Conservation (phyloP, 2,797 vertebrate genomes). For the Caiman crocodilus region DNA sequence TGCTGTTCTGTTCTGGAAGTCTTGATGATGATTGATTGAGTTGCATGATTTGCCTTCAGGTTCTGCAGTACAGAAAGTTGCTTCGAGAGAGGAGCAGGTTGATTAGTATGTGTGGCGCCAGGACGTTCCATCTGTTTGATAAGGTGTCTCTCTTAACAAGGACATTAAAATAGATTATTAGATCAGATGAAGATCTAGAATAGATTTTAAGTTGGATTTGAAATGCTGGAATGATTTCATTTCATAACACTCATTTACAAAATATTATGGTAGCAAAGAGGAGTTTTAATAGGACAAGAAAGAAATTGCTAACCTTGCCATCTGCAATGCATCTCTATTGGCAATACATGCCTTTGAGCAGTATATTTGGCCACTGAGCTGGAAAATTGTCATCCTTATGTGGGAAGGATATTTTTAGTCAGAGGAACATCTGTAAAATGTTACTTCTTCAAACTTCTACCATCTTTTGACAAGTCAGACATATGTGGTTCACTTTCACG, state of each 20-base stretch:
- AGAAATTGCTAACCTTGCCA: constrained; percentile 35
- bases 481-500: constrained; percentile 71
- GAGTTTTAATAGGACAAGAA: constrained; percentile 60
- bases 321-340: constrained; percentile 40
- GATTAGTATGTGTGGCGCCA: background rate
- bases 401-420: constrained; percentile 70
- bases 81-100: background rate
- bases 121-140: background rate
- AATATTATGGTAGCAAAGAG: constrained; percentile 8
- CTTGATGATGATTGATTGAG: background rate
- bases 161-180: background rate
- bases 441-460: constrained; percentile 68
- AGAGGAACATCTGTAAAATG: constrained; percentile 74
- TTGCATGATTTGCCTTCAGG: background rate
- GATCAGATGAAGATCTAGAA: background rate
- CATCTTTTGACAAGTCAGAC: constrained; percentile 65
- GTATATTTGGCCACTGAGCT: constrained; percentile 68
- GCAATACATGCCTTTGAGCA: constrained; percentile 55
- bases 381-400: constrained; percentile 73
- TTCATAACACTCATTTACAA: background rate
- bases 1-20: background rate
- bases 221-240: background rate
- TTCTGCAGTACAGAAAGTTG: background rate
- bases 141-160: background rate
- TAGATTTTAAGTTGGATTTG: background rate